Base-by-base conservation (phyloP, 2,888 invertebrate species). In the Tinea pellionella region DNA sequence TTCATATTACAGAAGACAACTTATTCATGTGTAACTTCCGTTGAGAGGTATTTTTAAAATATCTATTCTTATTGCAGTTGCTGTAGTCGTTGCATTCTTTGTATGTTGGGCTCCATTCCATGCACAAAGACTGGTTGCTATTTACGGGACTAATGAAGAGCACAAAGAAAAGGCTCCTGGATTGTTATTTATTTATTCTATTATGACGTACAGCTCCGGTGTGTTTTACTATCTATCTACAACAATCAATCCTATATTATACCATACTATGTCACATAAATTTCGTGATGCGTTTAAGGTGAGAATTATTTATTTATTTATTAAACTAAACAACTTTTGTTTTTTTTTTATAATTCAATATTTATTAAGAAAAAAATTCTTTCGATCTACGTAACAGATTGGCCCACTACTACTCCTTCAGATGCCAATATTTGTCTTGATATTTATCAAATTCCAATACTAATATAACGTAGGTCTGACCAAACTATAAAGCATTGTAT, bases 61-160 rank as follows among this genome's bases (percentile, higher is more conserved):
- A 6, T 24, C 2, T 6, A 24, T 24, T 24, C 6, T n/a, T 37
- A 37, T 84, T 87, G 62, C 90, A 94, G 94, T 94, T 69, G 95
- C 96, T 61, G 93, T 97, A 2, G 97, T 97, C 61, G 94, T 96
- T 68, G 96, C 96, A 0, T 95, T 95, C 77, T 95, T 94, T 82
- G 87, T 96, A 29, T 96, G 96, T 79, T 95, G 95, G 95, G 95
- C 94, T 0, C 97, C 98, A 0, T 97, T 97, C 81, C 97, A 98
- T 78, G 94, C 95, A 0, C 98, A 98, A 75, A 89, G 98, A 11
- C 89, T 98, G 59, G 89, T 96, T 62, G 93, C 93, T 9, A 92
- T 93, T 63, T 93, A 96, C 78, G 90, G 92, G 60, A 85, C 90
- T 65, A 78, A 88, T 9, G 78, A 79, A 41, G 69, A 81, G 62